Percentiles rank a stretch among this genome's conserved stretches.
phyloP scores from a whole-genome alignment of 2,888 invertebrate species.

The Pycnomerus fuliginosus region DNA sequence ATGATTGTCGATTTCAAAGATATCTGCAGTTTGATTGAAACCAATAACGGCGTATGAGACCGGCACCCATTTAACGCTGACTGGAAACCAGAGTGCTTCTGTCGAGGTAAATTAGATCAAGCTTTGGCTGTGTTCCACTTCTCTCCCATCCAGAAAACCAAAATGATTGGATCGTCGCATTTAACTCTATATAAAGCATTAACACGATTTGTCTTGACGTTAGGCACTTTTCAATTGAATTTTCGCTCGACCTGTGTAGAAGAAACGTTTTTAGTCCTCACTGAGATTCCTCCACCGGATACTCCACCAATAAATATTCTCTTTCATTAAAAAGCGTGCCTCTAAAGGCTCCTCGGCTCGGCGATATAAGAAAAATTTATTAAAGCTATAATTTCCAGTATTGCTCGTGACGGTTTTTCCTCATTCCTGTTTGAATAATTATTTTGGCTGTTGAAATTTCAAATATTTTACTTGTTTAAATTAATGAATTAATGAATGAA shows the following conservation, averaged over 20 bases:
- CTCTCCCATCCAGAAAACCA: conserved; percentile 33
- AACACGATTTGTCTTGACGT: conserved; percentile 41
- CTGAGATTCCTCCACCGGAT: conserved; percentile 19
- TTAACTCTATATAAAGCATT: conserved; percentile 46
- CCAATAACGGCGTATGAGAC: too few relatives aligned
- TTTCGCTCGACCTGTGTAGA: conserved; percentile 16
- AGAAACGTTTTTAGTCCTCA: conserved; percentile 4
- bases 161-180: conserved; percentile 45
- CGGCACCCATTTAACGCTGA: conserved; percentile 32
- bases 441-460: too few relatives aligned
- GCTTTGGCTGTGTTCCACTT: conserved; percentile 27
- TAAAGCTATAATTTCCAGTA: too few relatives aligned
- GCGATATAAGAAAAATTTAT: too few relatives aligned
- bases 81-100: conserved; percentile 31
- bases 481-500: too few relatives aligned
- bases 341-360: conserved; percentile 12
- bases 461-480: too few relatives aligned
- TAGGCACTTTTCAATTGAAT: conserved; percentile 41
- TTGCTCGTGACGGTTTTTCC: too few relatives aligned
- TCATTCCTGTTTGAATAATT: too few relatives aligned
- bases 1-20: too few relatives aligned
- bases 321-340: conserved; percentile 18
- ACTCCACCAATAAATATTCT: conserved; percentile 21
- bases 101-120: conserved; percentile 33
- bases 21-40: too few relatives aligned